Conservation (phyloP, 2,113 vertebrate genomes). For the Neogale vison region DNA sequence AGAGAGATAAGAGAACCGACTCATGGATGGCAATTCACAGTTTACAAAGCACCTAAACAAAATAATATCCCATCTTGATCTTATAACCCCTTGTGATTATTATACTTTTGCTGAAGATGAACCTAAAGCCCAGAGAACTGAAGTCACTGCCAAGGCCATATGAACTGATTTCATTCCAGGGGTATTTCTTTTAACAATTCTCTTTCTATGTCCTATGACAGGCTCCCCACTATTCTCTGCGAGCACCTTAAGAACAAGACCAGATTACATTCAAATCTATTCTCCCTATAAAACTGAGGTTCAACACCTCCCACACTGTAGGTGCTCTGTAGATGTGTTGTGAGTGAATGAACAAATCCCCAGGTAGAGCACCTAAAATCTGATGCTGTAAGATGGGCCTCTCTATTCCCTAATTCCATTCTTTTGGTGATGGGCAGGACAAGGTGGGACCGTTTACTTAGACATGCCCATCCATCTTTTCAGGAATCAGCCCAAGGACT, state of each 20-base stretch:
- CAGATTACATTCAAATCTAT: not conserved
- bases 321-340: not conserved
- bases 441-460: not conserved
- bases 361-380: not conserved
- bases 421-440: not conserved
- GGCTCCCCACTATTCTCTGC: not conserved
- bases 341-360: not conserved
- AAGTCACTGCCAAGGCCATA: not conserved
- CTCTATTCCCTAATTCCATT: not conserved
- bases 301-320: not conserved
- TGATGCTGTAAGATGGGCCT: not conserved
- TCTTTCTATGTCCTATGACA: not conserved
- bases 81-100: not conserved
- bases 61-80: not conserved
- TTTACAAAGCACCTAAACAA: not conserved
- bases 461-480: not conserved
- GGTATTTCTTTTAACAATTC: not conserved
- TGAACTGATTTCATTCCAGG: not conserved
- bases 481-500: slow-evolving; percentile 38
- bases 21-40: not conserved
- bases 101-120: not conserved
- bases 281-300: not conserved
- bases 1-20: not conserved
- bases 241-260: not conserved
- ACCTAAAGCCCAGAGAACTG: not conserved